Evolutionary conservation across 1,140 invertebrate species (phyloP), one percentile per base, ranked within the genome.

Genomic region (Tetramorium simillimum): DNA sequence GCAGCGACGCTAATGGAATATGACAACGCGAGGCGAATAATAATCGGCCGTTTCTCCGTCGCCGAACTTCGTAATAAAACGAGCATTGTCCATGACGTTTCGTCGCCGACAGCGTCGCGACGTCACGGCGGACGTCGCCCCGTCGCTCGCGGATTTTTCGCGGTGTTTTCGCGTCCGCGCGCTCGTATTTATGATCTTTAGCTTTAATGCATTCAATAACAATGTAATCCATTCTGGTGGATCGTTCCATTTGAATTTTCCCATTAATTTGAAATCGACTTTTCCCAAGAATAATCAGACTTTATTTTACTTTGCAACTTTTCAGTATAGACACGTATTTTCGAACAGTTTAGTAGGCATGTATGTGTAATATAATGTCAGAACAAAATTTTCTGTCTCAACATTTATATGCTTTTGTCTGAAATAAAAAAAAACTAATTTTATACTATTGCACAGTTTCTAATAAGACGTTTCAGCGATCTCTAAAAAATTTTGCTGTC

Each of bases 1-100:
- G 92, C 93, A 93, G 91, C 90, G 78, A 90, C 91, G 86, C 87
- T 94, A 93, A 94, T 94, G 93, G 92, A 93, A 94, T 93, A 94
- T 93, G 92, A 93, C 92, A 93, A 94, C 92, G 90, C 69, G 89
- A 88, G 90, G 88, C 86, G 92, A 92, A 93, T 93, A 93, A 93
- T 94, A 92, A 94, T 94, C 92, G 92, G 88, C 90, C 90, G 86
- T 87, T 91, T 90, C 92, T 86, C 87, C 87, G 84, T 65, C 76
- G 72, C 67, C 58, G 51, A 93, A 93, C 93, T 93, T 93, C 87
- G 88, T 85, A 89, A 90, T 92, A 92, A 92, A 93, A 94, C 92
- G 91, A 89, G 88, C 89, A 92, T 93, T 93, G 92, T 92, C 90
- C 87, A 63, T 93, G 93, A 93, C 93, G 87, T 92, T 78, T 92